phyloP scores from a whole-genome alignment of 2,888 invertebrate genomes.

The Pristionchus japonicus region DNA sequence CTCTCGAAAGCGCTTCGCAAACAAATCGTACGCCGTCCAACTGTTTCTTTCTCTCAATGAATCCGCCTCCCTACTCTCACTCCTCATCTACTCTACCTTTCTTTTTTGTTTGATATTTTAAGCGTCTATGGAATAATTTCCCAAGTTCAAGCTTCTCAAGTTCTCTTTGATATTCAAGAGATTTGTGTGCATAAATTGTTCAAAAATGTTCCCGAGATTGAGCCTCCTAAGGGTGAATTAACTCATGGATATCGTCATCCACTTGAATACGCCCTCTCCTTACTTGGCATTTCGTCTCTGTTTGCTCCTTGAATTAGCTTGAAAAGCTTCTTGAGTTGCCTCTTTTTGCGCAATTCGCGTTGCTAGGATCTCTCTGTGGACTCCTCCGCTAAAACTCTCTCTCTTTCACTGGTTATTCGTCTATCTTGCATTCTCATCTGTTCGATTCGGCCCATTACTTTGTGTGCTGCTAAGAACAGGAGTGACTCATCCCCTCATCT shows the following conservation, averaged over 20 bases:
- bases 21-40: neutral
- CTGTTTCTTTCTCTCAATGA: neutral
- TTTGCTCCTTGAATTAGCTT: slow-evolving; percentile 18
- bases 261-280: neutral
- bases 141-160: no score
- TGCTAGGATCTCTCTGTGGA: neutral
- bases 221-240: neutral
- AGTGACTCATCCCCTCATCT: neutral
- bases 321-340: neutral
- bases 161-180: no score
- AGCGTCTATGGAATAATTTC: no score
- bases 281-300: neutral
- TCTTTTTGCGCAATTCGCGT: neutral
- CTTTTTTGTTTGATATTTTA: neutral
- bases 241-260: neutral
- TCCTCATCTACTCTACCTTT: neutral
- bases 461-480: neutral
- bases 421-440: neutral
- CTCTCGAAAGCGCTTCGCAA: neutral
- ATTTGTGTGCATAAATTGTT: neutral
- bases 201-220: neutral
- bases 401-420: neutral
- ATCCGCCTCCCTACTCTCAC: neutral
- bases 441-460: slow-evolving; percentile 24
- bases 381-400: neutral